Percentiles rank a stretch among this genome's conserved stretches.
Evolutionary conservation across 2,797 vertebrate genomes (phyloP).

Genomic region (Acestrorhynchus altus): DNA sequence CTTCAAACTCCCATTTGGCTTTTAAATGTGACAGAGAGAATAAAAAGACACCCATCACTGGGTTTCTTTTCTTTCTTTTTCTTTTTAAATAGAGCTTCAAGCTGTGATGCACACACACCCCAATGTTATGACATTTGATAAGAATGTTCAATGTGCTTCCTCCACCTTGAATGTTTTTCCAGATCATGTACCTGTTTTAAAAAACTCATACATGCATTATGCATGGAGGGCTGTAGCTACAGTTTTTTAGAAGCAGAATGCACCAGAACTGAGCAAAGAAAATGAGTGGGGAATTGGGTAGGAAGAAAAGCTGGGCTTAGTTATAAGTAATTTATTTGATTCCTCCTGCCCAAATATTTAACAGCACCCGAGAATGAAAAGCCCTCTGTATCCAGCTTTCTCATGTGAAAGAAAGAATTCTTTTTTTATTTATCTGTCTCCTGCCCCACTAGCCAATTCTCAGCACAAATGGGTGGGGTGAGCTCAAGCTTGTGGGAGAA

Average conservation of each 20-base stretch:
- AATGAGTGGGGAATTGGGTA: constrained; percentile 40
- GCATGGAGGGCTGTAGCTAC: constrained; percentile 53
- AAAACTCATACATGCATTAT: constrained; percentile 67
- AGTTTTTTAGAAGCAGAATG: constrained; percentile 51
- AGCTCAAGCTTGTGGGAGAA: constrained; percentile 62
- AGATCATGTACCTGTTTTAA: constrained; percentile 60
- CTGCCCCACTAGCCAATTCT: constrained; percentile 55
- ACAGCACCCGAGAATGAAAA: constrained; percentile 64
- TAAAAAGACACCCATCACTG: neutral
- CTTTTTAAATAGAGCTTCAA: neutral
- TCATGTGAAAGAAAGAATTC: constrained; percentile 28
- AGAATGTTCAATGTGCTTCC: constrained; percentile 24
- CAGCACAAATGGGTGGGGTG: constrained; percentile 49
- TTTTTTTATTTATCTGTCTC: constrained; percentile 55
- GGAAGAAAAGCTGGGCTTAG: constrained; percentile 48
- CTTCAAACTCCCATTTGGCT: constrained; percentile 16
- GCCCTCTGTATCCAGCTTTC: constrained; percentile 38
- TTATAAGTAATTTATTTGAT: constrained; percentile 70
- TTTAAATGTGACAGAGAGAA: neutral
- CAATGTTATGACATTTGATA: constrained; percentile 29
- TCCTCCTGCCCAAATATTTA: constrained; percentile 65
- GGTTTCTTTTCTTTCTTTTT: neutral
- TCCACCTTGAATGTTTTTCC: constrained; percentile 50
- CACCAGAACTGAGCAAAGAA: constrained; percentile 18
- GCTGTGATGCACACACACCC: constrained; percentile 15